Evolutionary conservation across 2,797 vertebrate species (phyloP), one percentile per base, ranked within the genome.

Genomic region (Nothura maculosa): DNA sequence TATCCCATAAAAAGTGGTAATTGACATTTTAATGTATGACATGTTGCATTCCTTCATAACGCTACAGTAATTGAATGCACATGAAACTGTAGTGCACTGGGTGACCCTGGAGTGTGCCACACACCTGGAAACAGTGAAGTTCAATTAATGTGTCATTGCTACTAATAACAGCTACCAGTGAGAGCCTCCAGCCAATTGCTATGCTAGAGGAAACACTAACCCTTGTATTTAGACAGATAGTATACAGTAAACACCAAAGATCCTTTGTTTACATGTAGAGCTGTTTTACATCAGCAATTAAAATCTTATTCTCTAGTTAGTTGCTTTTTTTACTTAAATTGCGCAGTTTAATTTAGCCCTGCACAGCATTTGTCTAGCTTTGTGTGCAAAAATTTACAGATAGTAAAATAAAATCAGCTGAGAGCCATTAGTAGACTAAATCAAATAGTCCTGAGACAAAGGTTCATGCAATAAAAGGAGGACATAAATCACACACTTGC

Each of bases 101-200:
- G 85, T 94, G 97, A 98, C 97, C 97, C 94, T 14, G 96, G 96
- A 97, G 97, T 97, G 96, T 97, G 97, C 97, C 97, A 97, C 97
- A 98, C 98, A 98, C 98, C 98, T 98, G 97, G 98, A 98, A 98
- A 89, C 87, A 98, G 92, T 98, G 98, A 98, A 96, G 90, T 95
- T 96, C 97, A 98, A 98, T 98, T 97, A 98, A 98, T 94, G 87
- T 97, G 97, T 98, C 98, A 98, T 96, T 89, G 96, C 96, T 96
- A 95, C 97, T 98, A 97, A 97, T 91, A 92, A 92, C 91, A 57
- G 97, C 97, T 98, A 98, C 97, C 89, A 81, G 92, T 96, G 96
- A 98, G 97, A 98, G 81, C 96, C 96, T 92, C 95, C 97, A 97
- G 97, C 63, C 94, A 74, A 94, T 89, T 90, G 78, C 87, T 86